Conservation (phyloP, 2,797 vertebrate genomes). For the Liasis olivaceus region DNA sequence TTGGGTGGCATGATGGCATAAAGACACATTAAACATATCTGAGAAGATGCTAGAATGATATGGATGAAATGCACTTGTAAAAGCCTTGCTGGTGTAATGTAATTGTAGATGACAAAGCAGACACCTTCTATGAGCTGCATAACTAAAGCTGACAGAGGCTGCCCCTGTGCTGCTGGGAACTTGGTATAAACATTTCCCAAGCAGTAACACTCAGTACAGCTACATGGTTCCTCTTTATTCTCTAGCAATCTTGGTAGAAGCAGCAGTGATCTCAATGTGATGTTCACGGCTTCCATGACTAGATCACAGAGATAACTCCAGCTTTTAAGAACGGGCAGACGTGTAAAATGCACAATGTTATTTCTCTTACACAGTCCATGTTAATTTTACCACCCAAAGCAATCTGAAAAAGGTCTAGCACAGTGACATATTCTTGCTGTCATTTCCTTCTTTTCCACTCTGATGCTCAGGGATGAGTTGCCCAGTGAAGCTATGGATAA, state of each 20-base stretch:
- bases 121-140: not conserved
- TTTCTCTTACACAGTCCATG: not conserved
- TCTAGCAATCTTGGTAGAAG: not conserved
- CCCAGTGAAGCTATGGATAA: not conserved
- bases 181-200: not conserved
- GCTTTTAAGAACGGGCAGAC: not conserved
- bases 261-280: not conserved
- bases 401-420: not conserved
- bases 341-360: not conserved
- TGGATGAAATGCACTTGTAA: not conserved
- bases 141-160: not conserved
- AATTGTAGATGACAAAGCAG: not conserved
- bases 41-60: not conserved
- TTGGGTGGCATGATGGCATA: not conserved
- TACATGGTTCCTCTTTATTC: not conserved
- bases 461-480: not conserved
- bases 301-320: not conserved
- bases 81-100: not conserved
- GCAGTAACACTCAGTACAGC: not conserved
- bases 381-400: constrained; percentile 1
- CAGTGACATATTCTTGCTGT: not conserved
- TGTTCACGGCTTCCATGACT: not conserved
- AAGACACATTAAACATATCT: not conserved
- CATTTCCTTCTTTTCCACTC: not conserved
- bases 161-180: not conserved